Base-by-base conservation (phyloP, 2,113 vertebrate species). In the Agelaius tricolor region DNA sequence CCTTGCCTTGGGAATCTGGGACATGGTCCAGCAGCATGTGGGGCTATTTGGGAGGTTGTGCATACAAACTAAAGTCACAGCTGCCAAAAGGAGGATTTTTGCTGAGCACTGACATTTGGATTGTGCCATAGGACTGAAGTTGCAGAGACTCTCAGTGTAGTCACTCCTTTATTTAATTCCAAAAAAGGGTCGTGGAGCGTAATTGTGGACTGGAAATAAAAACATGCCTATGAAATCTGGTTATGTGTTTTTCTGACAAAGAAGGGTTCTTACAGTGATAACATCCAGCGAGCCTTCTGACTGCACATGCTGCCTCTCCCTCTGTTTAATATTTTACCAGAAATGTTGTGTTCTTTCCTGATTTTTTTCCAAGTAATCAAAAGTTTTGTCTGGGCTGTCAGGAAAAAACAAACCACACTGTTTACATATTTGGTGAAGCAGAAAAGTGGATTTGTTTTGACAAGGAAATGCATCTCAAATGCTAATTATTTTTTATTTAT, bases 321-420 rank as follows among this genome's bases (percentile, higher is more conserved):
- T 58, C 79, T 89, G 69, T 72, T 93, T 72, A 90, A 77, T 91
- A 39, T 93, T 84, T 81, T 75, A 92, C 65, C 18, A 46, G 61
- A 81, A 68, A 30, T 33, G 22, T 62, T 79, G 20, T 39, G 13
- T 73, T 91, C 62, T 85, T 67, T 31, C 51, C 35, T 89, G 79
- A 33, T 18, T 61, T 67, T 52, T 67, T 69, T n/a, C 43, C 44
- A 84, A 74, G 61, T 80, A 43, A 52, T 67, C 65, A 66, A 10
- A 80, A 89, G 66, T 80, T 88, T 87, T 72, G 28, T 74, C 52
- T 86, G 59, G 20, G 8, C 71, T 90, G 62, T 86, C 72, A 84
- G 52, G 72, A 30, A 51, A 43, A 69, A 63, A 78, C 43, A 57
- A 55, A 37, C 43, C 23, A 3, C 28, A 17, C 21, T 58, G 41